Base-by-base conservation (phyloP, 2,113 vertebrate species). In the Tamias sibiricus region DNA sequence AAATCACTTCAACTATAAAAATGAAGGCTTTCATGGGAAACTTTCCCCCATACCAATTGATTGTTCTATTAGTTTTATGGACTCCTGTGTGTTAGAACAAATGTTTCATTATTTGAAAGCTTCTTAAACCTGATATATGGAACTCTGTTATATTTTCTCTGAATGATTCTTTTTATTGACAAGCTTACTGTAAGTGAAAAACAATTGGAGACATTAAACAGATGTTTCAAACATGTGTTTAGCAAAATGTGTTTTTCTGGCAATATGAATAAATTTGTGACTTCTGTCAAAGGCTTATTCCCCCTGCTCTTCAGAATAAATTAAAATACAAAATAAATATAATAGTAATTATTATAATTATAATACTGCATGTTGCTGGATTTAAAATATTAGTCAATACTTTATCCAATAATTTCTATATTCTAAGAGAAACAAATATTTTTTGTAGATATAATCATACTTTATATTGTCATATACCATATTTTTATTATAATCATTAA, bases 141-240 rank as follows among this genome's bases (percentile, higher is more conserved):
- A 91, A n/a, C 68, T 54, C 59, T 95, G 47, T 90, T 94, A 57
- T 75, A 77, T 94, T 97, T 98, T 62, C 86, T 91, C 19, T 90
- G 76, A 96, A 88, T 91, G 47, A 93, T 95, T 94, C 22, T 26
- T 84, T 87, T 95, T 91, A 95, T 94, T 98, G 97, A 95, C 47
- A 98, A 94, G 89, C 49, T 40, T 97, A 96, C 93, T 94, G 2
- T 72, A 95, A 97, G 9, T 26, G 95, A n/a, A 92, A 57, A 91
- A 87, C 76, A 97, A 95, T 94, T 8, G 16, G 83, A 98, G 97
- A 94, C 28, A 75, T 95, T 94, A 97, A 96, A 96, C 80, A 28
- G 87, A 93, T 97, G 96, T 97, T 98, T 76, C 89, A 93, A 97
- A 97, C 4, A 13, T 52, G n/a, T 95, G 62, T 74, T 98, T 80